Evolutionary conservation across 2,113 vertebrate species (phyloP).

Genomic region (Hipposideros armiger): DNA sequence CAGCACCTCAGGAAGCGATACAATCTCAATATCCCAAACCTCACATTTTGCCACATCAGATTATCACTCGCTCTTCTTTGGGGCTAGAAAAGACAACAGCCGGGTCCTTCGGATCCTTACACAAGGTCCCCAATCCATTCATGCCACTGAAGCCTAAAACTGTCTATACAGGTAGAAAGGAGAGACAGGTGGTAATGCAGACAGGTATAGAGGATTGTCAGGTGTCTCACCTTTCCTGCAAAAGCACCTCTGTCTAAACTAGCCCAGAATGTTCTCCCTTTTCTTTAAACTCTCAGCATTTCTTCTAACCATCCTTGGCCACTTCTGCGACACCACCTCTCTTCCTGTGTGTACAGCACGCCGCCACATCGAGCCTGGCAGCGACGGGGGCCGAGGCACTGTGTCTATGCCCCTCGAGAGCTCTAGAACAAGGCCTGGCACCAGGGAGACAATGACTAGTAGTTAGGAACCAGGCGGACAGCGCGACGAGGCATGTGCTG

Average conservation of each 20-base stretch:
- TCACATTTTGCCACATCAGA: neutral
- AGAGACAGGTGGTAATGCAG: neutral
- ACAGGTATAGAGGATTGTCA: no score
- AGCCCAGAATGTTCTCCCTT: neutral
- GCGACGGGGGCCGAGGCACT: neutral
- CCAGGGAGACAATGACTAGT: neutral
- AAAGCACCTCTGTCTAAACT: neutral
- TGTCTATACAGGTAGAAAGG: neutral
- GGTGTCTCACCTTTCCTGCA: neutral
- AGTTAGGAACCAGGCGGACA: fast-evolving
- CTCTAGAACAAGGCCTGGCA: neutral
- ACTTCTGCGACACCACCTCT: neutral
- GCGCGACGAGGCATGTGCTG: neutral
- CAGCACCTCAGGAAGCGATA: neutral
- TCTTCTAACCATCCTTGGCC: neutral
- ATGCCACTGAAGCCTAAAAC: neutral
- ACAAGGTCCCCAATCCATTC: neutral
- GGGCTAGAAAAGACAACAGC: neutral
- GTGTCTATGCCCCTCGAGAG: neutral
- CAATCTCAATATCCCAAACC: neutral
- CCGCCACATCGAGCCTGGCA: neutral
- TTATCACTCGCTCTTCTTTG: neutral
- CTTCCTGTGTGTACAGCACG: neutral
- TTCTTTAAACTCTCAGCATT: neutral
- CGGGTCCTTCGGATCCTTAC: neutral